Base-by-base conservation (phyloP, 1,140 invertebrate genomes). In the Drosophila ogumai region DNA sequence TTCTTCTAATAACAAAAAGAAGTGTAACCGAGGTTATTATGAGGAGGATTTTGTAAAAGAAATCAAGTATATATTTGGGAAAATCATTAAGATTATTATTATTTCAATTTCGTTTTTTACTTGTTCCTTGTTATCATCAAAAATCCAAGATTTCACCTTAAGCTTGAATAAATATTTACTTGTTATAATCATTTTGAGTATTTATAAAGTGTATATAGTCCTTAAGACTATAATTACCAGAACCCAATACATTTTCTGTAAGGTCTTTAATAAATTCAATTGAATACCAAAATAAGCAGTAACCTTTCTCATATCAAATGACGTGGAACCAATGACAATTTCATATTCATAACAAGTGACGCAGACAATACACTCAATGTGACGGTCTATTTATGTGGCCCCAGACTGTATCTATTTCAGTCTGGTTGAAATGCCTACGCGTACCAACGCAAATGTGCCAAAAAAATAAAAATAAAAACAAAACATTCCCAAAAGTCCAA, bases 341-440 rank as follows among this genome's bases (percentile, higher is more conserved):
- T 49, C 36, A 63, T 61, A 74, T 74, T 74, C 71, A 63, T 22
- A 44, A 34, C 47, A 46, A 73, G 68, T 74, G 68, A 74, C 46
- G 47, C 68, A 63, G 57, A 46, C 15, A 17, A 17, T 6, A 17
- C 34, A 52, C 54, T 72, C 56, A 32, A 34, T 40, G 40, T n/a
- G 68, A 34, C 38, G 56, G 47, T 74, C 60, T 77, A 78, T 63
- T 57, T 72, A 46, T 49, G 59, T 47, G 22, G 38, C 28, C 32
- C 28, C 32, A 8, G 28, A 34, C 28, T 41, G 34, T 65, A 65
- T 56, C 43, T 86, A 81, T 76, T 73, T 63, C 43, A 66, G 52
- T 57, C 50, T 55, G 44, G 38, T 38, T 61, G 61, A 74, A 76
- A 85, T 90, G 61, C 85, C 85, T 71, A 81, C 22, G 85, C 84